These are phyloP conservation scores for Lycorma delicatula DNA, from an alignment of 1,140 invertebrate species.

Conservation along the genomic window DNA sequence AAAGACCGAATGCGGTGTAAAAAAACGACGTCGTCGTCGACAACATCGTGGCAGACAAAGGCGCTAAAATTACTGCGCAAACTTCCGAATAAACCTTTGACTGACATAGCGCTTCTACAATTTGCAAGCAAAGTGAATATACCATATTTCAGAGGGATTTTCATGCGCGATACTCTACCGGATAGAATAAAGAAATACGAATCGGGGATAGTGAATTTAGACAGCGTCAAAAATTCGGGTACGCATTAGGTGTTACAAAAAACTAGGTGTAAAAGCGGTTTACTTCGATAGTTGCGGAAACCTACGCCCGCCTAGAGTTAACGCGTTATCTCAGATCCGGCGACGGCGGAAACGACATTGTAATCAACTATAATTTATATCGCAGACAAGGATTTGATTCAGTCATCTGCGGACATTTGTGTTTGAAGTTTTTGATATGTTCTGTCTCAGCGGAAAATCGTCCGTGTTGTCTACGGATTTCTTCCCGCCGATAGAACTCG, in stretches of 20 bases:
- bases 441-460: no score
- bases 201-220: constrained; percentile 33
- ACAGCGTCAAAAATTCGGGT: constrained; percentile 25
- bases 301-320: background rate
- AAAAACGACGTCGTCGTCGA: background rate
- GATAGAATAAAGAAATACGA: constrained; percentile 25
- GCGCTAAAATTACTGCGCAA: background rate
- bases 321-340: background rate
- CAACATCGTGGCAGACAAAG: background rate
- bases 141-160: constrained; percentile 20
- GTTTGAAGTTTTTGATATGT: constrained; percentile 6
- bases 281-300: constrained; percentile 12
- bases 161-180: constrained; percentile 17
- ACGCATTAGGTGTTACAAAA: constrained; percentile 35
- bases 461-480: no score
- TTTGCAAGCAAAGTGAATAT: constrained; percentile 9
- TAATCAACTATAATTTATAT: constrained; percentile 5
- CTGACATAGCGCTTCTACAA: background rate
- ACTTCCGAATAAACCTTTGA: constrained; percentile 3
- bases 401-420: constrained; percentile 5
- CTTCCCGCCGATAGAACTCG: no score
- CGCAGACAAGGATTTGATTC: background rate
- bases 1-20: background rate
- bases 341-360: background rate
- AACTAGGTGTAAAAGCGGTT: constrained; percentile 11